Conservation (phyloP, 2,797 vertebrate genomes). For the Schizopygopsis pylzovi region DNA sequence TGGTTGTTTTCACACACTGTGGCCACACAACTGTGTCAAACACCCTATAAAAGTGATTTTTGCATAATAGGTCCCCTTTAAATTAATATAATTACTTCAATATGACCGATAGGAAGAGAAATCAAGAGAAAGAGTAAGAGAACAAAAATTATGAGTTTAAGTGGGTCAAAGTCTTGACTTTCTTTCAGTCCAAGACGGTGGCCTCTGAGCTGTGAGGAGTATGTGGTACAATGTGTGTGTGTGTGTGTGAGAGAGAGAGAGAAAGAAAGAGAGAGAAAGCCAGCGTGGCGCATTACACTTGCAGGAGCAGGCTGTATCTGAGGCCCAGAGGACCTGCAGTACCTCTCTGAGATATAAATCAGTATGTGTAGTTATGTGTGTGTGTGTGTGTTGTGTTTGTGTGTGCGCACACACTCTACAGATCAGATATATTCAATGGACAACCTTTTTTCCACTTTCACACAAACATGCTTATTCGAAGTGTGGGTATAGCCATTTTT, state of each 20-base stretch:
- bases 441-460: slow-evolving; percentile 13
- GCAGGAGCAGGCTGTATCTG: slow-evolving; percentile 13
- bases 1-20: background rate
- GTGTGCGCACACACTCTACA: background rate
- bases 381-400: too few relatives aligned
- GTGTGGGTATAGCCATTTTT: background rate
- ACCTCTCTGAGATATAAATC: slow-evolving; percentile 41
- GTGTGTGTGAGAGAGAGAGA: background rate
- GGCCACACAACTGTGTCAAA: background rate
- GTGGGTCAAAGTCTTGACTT: slow-evolving; percentile 21
- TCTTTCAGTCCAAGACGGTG: slow-evolving; percentile 17
- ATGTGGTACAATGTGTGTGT: background rate
- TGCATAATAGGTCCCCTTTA: background rate
- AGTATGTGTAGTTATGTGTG: background rate
- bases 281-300: slow-evolving; percentile 7
- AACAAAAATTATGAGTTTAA: background rate
- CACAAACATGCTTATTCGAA: background rate
- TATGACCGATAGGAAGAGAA: background rate
- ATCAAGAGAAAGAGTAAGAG: background rate
- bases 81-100: background rate
- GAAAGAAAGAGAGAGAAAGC: background rate
- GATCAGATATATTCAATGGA: background rate
- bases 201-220: slow-evolving; percentile 2
- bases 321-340: slow-evolving; percentile 38
- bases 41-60: background rate